phyloP scores from a whole-genome alignment of 2,797 vertebrate genomes.

The Miichthys miiuy region DNA sequence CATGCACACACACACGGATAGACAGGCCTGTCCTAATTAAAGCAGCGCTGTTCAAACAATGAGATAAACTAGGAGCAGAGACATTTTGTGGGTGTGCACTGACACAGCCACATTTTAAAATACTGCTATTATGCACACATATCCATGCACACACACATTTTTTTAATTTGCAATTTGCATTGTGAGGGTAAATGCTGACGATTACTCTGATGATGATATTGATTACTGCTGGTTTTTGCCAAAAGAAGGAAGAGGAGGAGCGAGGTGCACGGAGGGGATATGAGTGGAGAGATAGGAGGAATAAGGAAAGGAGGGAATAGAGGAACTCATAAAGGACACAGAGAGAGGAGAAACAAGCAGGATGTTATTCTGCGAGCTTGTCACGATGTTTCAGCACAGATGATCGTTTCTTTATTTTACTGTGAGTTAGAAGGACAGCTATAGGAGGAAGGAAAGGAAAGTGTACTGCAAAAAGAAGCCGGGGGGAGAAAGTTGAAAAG shows the following conservation, averaged over 20 bases:
- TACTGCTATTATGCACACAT: constrained; percentile 31
- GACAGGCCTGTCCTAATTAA: constrained; percentile 80
- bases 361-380: constrained; percentile 27
- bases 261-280: constrained; percentile 2
- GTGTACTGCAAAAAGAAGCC: constrained; percentile 1
- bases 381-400: constrained; percentile 49
- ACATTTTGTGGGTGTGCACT: constrained; percentile 68
- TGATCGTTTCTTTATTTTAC: constrained; percentile 48
- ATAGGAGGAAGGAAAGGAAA: constrained; percentile 12
- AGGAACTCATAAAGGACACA: constrained; percentile 22
- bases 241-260: constrained; percentile 38
- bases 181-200: constrained; percentile 51
- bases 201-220: constrained; percentile 54
- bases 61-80: constrained; percentile 76
- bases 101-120: constrained; percentile 65
- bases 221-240: constrained; percentile 56
- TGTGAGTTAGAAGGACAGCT: constrained; percentile 24
- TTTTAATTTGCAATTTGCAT: constrained; percentile 47
- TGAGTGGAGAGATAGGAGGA: constrained; percentile 19
- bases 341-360: constrained; percentile 14
- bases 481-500: constrained; percentile 8
- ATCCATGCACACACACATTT: background rate
- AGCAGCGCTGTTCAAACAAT: constrained; percentile 79
- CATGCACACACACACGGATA: constrained; percentile 29
- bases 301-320: constrained; percentile 12